Conservation (phyloP, 92 coral and sea anemone species). For the Phenganax subtilis region DNA sequence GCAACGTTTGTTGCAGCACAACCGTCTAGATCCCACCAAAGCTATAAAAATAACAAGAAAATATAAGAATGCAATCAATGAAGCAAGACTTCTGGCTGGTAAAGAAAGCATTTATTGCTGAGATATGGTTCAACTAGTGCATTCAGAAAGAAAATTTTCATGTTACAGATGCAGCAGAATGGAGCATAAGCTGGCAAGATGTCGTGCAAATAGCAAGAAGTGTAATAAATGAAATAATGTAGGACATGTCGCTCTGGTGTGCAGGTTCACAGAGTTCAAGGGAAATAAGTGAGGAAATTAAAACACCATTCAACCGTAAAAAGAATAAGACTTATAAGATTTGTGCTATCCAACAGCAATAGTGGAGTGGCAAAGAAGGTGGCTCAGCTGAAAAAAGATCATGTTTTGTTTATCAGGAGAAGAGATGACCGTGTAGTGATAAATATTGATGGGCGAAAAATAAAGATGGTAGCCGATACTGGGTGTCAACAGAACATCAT, state of each 20-base stretch:
- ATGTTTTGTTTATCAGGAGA: too few species aligned
- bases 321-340: neutral
- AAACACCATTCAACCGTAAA: neutral
- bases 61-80: neutral
- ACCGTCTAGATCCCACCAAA: too few species aligned
- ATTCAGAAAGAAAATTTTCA: neutral
- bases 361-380: too few species aligned
- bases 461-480: too few species aligned
- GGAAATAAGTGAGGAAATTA: neutral
- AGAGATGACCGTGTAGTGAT: too few species aligned
- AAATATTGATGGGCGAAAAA: too few species aligned
- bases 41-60: neutral
- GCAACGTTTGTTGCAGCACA: too few species aligned
- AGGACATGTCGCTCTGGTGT: constrained; percentile 34
- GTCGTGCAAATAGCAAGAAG: constrained; percentile 35
- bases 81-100: neutral
- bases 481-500: too few species aligned
- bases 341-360: neutral
- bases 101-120: neutral
- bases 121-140: neutral
- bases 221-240: constrained; percentile 35
- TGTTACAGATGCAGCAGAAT: constrained; percentile 37
- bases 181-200: constrained; percentile 28
- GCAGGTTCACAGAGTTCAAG: neutral
- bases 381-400: too few species aligned